Conservation (phyloP, 2,113 vertebrate species). For the Grallaria varia region DNA sequence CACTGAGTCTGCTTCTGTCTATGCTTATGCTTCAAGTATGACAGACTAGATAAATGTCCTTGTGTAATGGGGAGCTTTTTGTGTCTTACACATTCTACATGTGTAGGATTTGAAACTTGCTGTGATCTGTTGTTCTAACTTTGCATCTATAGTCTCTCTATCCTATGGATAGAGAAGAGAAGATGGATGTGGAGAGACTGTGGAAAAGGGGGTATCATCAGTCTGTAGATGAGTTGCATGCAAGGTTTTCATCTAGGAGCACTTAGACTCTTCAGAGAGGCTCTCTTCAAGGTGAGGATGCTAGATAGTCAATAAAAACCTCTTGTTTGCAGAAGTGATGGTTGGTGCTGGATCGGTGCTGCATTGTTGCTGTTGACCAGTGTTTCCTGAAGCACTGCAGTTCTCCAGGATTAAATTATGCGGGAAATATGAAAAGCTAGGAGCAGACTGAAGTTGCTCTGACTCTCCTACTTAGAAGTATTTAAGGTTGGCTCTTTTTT, state of each 20-base stretch:
- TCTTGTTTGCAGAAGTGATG: neutral
- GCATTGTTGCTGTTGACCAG: neutral
- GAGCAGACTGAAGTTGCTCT: neutral
- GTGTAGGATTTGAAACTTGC: neutral
- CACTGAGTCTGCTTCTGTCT: neutral
- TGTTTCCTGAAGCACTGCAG: neutral
- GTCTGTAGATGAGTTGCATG: neutral
- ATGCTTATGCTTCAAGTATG: neutral
- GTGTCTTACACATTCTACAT: neutral
- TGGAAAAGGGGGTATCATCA: neutral
- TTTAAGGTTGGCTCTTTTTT: neutral
- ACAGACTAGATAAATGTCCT: neutral
- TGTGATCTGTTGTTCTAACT: neutral
- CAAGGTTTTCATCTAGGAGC: neutral
- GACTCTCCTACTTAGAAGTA: neutral
- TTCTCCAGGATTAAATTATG: neutral
- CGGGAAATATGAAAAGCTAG: neutral
- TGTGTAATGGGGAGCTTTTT: neutral
- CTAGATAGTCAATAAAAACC: neutral
- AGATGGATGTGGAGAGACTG: neutral
- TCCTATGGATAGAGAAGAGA: neutral
- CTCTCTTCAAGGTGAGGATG: neutral
- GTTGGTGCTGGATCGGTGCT: neutral
- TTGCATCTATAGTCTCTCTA: rapidly evolving
- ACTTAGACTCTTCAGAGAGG: neutral